Percentiles rank a stretch among this genome's conserved stretches.
Evolutionary conservation across 2,113 vertebrate species (phyloP).

Genomic region (Hypomesus transpacificus): DNA sequence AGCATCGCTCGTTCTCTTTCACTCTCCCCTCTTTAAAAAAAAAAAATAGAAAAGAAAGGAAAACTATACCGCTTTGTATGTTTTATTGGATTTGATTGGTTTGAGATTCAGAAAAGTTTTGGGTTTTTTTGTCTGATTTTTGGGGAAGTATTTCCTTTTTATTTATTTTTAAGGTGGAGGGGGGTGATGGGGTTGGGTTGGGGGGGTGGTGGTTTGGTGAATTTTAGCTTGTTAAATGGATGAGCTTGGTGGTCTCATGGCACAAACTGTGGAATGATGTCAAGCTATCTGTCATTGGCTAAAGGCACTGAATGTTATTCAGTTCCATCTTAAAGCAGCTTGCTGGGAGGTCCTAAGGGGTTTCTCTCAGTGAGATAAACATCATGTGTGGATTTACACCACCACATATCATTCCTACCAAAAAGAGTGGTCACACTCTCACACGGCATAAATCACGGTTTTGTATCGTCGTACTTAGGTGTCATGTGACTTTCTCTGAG

Average conservation of each 20-base stretch:
- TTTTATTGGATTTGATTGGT: conserved; percentile 75
- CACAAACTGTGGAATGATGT: conserved; percentile 55
- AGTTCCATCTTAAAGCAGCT: conserved; percentile 60
- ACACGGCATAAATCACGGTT: conserved; percentile 11
- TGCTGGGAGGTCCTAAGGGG: conserved; percentile 65
- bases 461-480: background rate
- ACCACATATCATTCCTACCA: conserved; percentile 45
- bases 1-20: conserved; percentile 67
- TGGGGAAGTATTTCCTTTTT: conserved; percentile 11
- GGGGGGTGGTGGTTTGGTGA: conserved; percentile 6
- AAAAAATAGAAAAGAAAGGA: conserved; percentile 37
- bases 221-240: conserved; percentile 66
- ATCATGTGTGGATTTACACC: conserved; percentile 55
- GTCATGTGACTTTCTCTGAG: too few relatives aligned
- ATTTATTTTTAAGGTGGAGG: background rate
- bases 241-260: conserved; percentile 61
- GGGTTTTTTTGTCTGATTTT: conserved; percentile 58
- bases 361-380: conserved; percentile 57
- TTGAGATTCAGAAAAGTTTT: conserved; percentile 70
- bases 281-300: conserved; percentile 64
- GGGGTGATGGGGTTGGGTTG: too few relatives aligned
- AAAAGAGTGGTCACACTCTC: conserved; percentile 29
- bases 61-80: conserved; percentile 63
- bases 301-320: conserved; percentile 57
- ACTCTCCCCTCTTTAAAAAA: conserved; percentile 48